Conservation (phyloP, 2,888 invertebrate genomes). For the Limnephilus marmoratus region DNA sequence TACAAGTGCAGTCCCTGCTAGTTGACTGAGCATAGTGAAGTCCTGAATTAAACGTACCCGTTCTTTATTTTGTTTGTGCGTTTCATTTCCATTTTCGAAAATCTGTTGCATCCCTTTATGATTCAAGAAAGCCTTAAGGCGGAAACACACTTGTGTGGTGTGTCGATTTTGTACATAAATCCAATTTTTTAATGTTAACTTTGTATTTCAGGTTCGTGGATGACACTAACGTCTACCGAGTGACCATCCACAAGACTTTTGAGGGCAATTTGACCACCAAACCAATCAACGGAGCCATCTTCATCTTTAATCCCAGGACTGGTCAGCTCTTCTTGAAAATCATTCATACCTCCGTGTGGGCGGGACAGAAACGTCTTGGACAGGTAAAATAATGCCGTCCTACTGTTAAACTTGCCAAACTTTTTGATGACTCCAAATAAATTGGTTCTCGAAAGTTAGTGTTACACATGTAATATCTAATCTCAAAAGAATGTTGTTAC, state of each 20-base stretch:
- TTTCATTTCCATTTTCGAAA: no score
- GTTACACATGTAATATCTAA: no score
- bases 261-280: slow-evolving; percentile 99
- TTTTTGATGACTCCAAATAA: neutral
- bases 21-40: no score
- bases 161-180: no score
- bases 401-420: neutral
- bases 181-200: neutral
- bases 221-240: slow-evolving; percentile 99
- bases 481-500: neutral
- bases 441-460: no score
- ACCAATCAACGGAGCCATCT: slow-evolving; percentile 99
- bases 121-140: no score
- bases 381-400: slow-evolving; percentile 78
- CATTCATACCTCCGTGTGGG: slow-evolving; percentile 99
- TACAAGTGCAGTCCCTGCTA: no score
- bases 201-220: slow-evolving; percentile 89
- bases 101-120: no score
- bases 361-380: slow-evolving; percentile 99
- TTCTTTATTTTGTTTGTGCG: no score
- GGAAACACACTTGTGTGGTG: no score
- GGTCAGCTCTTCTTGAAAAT: slow-evolving; percentile 99
- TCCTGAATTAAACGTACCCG: no score
- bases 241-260: slow-evolving; percentile 99
- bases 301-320: slow-evolving; percentile 99